phyloP scores from a whole-genome alignment of 1,140 invertebrate species.

The Eupristina koningsbergeri region DNA sequence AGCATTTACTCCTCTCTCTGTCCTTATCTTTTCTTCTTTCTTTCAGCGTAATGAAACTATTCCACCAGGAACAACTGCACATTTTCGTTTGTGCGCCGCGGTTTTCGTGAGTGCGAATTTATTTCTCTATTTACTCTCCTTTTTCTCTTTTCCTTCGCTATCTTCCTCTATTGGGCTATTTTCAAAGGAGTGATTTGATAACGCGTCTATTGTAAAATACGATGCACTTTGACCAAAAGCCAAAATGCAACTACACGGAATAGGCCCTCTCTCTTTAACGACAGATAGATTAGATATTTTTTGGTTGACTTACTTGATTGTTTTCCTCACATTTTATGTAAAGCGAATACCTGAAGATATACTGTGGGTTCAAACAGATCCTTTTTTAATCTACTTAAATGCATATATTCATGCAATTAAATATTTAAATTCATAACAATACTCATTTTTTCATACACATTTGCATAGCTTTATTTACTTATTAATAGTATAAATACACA shows the following conservation, averaged over 20 bases:
- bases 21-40: background rate
- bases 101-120: background rate
- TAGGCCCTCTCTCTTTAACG: background rate
- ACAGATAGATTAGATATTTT: conserved; percentile 32
- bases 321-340: background rate
- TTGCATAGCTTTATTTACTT: too few relatives aligned
- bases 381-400: too few relatives aligned
- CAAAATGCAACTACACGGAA: conserved; percentile 26
- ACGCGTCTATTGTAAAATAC: conserved; percentile 3
- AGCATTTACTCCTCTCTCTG: background rate
- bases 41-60: conserved; percentile 4
- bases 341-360: background rate
- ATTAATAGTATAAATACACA: too few relatives aligned
- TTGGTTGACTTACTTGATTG: background rate
- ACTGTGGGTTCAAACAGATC: too few relatives aligned
- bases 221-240: conserved; percentile 46
- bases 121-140: background rate
- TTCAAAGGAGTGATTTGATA: background rate
- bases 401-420: too few relatives aligned
- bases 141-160: background rate
- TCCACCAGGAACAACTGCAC: conserved; percentile 27
- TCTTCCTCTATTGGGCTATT: background rate
- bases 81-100: conserved; percentile 28
- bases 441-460: too few relatives aligned
- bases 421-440: too few relatives aligned